Evolutionary conservation across 2,797 vertebrate genomes (phyloP), one percentile per base, ranked within the genome.

Genomic region (Salmo trutta): DNA sequence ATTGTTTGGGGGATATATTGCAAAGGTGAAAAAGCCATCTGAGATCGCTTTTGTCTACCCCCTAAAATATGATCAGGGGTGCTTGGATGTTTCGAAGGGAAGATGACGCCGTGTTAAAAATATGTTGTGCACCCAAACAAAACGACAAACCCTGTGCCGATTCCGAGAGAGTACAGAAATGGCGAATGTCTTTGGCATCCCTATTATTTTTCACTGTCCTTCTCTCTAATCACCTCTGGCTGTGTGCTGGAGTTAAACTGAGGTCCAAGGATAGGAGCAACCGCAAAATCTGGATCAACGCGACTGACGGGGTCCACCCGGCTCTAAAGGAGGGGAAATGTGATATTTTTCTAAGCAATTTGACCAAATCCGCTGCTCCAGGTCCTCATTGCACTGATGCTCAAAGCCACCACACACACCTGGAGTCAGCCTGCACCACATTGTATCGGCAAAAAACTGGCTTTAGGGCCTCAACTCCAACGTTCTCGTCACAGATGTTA

Each of bases 21-120:
- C 84, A 84, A 82, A 85, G 84, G 85, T 84, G 80, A 79, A 79
- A 79, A 79, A 81, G 80, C 81, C 76, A 75, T 80, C 77, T 75
- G 79, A 78, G 83, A 82, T 82, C 81, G 81, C 82, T 77, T 83
- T 79, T 81, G 84, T 81, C 81, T 82, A 83, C 91, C 83, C 91
- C 82, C 89, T 91, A 91, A 94, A 94, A 93, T 92, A 95, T 95
- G 94, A 94, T 93, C 93, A 91, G 93, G 91, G 94, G 94, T 90
- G 92, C 93, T 93, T 94, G 94, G 93, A 94, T 94, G 91, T 93
- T 90, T 92, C 93, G 93, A 90, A 89, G 91, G 85, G 93, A 93
- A 94, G 92, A 92, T 84, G 90, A 88, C 83, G 92, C 93, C 85
- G 92, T 92, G 87, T 89, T 93, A 87, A 91, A 90, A 82, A 90